Conservation (phyloP, 92 coral and sea anemone species). For the Porites cylindrica region DNA sequence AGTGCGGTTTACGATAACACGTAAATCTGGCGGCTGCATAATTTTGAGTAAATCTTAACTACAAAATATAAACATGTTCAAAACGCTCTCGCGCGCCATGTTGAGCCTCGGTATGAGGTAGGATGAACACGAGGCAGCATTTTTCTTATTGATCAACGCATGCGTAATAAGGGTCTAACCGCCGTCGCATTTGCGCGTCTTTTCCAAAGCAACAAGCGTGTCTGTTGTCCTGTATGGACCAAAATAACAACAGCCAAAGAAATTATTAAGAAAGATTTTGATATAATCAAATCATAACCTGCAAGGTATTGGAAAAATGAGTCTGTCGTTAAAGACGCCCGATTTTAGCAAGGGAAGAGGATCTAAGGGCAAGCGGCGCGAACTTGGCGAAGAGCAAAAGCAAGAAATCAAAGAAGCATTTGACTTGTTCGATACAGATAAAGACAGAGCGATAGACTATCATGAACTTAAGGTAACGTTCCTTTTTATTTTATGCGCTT, state of each 20-base stretch:
- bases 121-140: background rate
- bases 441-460: constrained; percentile 96
- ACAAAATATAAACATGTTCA: background rate
- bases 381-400: constrained; percentile 97
- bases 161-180: constrained; percentile 61
- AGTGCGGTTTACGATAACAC: constrained; percentile 58
- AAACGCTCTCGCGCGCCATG: constrained; percentile 15
- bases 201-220: constrained; percentile 75
- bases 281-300: background rate
- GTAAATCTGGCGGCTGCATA: constrained; percentile 76
- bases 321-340: constrained; percentile 94
- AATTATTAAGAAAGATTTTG: background rate
- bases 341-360: constrained; percentile 94
- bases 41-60: no score
- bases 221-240: background rate
- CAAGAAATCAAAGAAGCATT: constrained; percentile 99
- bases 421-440: constrained; percentile 96
- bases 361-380: constrained; percentile 89
- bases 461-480: constrained; percentile 91
- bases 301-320: constrained; percentile 62
- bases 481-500: background rate
- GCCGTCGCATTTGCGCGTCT: constrained; percentile 75
- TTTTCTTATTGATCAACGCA: constrained; percentile 47
- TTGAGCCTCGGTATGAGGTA: background rate
- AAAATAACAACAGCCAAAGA: background rate